Evolutionary conservation across 2,888 invertebrate species (phyloP), one percentile per base, ranked within the genome.

Genomic region (Drosophila maculinotata): DNA sequence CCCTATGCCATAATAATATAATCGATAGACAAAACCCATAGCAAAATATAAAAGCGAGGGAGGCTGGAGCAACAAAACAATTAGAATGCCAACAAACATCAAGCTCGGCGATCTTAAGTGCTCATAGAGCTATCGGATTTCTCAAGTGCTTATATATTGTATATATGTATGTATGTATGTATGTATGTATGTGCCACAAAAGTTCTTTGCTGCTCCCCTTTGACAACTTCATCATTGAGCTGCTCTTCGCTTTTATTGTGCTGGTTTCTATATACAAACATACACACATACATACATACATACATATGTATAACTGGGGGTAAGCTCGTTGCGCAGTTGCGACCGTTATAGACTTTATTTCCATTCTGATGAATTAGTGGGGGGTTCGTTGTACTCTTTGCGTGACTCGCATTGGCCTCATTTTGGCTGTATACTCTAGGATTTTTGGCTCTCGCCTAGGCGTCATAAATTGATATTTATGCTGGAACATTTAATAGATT

Each of bases 401-500:
- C 58, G 48, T 69, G 57, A 15, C 33, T 39, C 20, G 33, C 25
- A 38, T 65, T 83, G 83, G 75, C 83, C 87, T 85, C 83, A 79
- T 83, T n/a, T 83, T 85, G 4, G 47, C 31, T 41, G 74, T 47
- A 59, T 62, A 64, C 70, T 77, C 78, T 62, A 26, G 52, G 63
- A 60, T 56, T 47, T 48, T 31, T 25, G 20, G 20, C 4, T 20
- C 4, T 51, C 54, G 51, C 31, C 56, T 76, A 70, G 79, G 76
- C 82, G 65, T 82, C 67, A 87, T 75, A 85, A 83, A 83, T 83
- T 83, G 86, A 87, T 79, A 83, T 83, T 87, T 83, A 83, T 83
- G 87, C 86, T 76, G 87, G 79, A 66, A 35, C 87, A 87, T 75
- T 87, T 82, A 87, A 83, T 82, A 85, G 86, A 85, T 75, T 78